phyloP scores from a whole-genome alignment of 2,888 invertebrate species.

The Coleophora deauratella region DNA sequence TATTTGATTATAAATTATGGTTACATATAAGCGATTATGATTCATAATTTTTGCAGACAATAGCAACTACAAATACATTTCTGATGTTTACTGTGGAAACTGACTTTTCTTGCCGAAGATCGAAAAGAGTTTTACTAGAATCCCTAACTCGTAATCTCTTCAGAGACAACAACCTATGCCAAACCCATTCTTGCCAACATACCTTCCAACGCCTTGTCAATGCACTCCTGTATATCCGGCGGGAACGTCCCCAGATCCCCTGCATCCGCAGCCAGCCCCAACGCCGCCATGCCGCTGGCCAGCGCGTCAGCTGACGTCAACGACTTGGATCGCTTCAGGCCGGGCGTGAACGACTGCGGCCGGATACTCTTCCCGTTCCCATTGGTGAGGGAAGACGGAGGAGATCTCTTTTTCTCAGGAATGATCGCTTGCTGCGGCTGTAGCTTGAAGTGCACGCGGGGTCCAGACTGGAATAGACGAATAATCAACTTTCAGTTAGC shows the following conservation, averaged over 20 bases:
- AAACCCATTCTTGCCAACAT: slow-evolving; percentile 14
- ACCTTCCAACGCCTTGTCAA: slow-evolving; percentile 84
- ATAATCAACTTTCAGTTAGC: slow-evolving; percentile 6
- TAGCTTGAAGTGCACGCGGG: slow-evolving; percentile 76
- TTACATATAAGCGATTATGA: too few species aligned
- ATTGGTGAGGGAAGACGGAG: slow-evolving; percentile 55
- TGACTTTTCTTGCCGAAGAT: too few species aligned
- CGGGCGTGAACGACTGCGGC: slow-evolving; percentile 55
- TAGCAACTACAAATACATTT: too few species aligned
- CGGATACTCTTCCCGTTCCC: slow-evolving; percentile 61
- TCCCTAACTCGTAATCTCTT: too few species aligned
- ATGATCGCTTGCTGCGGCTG: slow-evolving; percentile 58
- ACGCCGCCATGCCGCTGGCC: slow-evolving; percentile 78
- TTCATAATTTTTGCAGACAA: too few species aligned
- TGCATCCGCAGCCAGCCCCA: slow-evolving; percentile 80
- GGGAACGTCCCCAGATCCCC: slow-evolving; percentile 85
- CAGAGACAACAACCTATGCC: too few species aligned
- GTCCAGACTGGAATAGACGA: slow-evolving; percentile 49
- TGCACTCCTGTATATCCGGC: slow-evolving; percentile 80
- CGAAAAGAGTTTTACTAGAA: too few species aligned
- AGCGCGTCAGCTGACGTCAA: slow-evolving; percentile 84
- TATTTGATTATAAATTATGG: too few species aligned
- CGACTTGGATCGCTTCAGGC: slow-evolving; percentile 88
- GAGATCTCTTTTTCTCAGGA: slow-evolving; percentile 61
- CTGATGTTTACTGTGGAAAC: too few species aligned